Conservation (phyloP, 2,113 vertebrate species). For the Connochaetes taurinus region DNA sequence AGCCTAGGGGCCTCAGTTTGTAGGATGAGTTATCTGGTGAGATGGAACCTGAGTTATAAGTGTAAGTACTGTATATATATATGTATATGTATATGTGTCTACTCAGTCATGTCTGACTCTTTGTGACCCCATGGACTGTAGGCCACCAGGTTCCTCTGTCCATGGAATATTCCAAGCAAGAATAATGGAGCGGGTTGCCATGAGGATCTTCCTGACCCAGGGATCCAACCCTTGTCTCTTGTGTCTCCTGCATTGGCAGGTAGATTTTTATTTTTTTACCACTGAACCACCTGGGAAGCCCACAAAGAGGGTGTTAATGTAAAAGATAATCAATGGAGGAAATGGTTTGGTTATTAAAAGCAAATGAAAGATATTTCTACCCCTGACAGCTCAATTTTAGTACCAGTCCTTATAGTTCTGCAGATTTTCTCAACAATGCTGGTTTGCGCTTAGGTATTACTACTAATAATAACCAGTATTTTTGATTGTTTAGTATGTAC, state of each 20-base stretch:
- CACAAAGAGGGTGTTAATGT: not conserved
- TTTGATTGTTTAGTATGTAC: not conserved
- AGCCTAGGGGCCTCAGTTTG: not conserved
- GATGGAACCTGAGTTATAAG: not conserved
- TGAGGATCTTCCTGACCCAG: not conserved
- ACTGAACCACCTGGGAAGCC: not conserved
- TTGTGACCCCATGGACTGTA: not conserved
- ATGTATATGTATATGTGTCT: not conserved
- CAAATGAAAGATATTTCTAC: not conserved
- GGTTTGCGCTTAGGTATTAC: not conserved
- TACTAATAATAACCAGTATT: not conserved
- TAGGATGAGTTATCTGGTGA: not conserved
- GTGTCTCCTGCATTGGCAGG: not conserved
- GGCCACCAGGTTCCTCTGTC: not conserved
- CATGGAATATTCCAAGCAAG: not conserved
- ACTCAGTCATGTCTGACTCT: not conserved
- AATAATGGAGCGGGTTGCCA: not conserved
- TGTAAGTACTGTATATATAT: not conserved
- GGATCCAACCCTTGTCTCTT: not conserved
- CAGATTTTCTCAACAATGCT: not conserved
- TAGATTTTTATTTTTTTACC: not conserved
- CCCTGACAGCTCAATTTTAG: not conserved
- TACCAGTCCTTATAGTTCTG: not conserved
- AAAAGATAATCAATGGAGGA: not conserved
- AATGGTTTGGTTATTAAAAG: not conserved